Evolutionary conservation across 2,888 invertebrate genomes (phyloP).

Genomic region (Enoplolaimus lenunculus): DNA sequence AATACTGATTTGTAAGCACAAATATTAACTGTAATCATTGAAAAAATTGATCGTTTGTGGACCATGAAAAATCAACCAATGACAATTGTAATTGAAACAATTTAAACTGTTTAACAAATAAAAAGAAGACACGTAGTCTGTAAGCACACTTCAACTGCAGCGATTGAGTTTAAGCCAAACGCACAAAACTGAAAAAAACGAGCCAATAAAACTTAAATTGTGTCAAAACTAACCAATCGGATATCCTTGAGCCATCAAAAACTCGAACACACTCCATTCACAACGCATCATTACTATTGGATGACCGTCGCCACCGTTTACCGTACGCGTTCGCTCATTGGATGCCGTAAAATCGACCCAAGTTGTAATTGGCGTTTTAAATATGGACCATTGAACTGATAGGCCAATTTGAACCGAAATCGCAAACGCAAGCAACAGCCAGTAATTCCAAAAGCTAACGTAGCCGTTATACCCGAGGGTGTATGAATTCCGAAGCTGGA

Average conservation of each 20-base stretch:
- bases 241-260: conserved; percentile 27
- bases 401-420: conserved; percentile 36
- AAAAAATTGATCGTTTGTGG: too few relatives aligned
- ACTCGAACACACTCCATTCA: conserved; percentile 23
- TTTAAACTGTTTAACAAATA: too few relatives aligned
- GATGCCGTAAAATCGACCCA: background rate
- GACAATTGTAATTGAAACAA: too few relatives aligned
- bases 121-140: too few relatives aligned
- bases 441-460: conserved; percentile 38
- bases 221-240: conserved; percentile 27
- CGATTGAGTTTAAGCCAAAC: too few relatives aligned
- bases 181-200: too few relatives aligned
- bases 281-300: conserved; percentile 17
- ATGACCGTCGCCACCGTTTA: conserved; percentile 27
- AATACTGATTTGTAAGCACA: too few relatives aligned
- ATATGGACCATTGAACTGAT: conserved; percentile 22
- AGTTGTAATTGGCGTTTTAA: conserved; percentile 25
- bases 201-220: too few relatives aligned
- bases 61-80: too few relatives aligned
- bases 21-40: too few relatives aligned
- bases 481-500: conserved; percentile 35
- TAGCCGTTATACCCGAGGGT: conserved; percentile 28
- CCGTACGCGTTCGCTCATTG: conserved; percentile 24
- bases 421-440: conserved; percentile 37
- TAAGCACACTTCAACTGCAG: too few relatives aligned